Conservation (phyloP, 2,113 vertebrate genomes). For the Amia ocellicauda region DNA sequence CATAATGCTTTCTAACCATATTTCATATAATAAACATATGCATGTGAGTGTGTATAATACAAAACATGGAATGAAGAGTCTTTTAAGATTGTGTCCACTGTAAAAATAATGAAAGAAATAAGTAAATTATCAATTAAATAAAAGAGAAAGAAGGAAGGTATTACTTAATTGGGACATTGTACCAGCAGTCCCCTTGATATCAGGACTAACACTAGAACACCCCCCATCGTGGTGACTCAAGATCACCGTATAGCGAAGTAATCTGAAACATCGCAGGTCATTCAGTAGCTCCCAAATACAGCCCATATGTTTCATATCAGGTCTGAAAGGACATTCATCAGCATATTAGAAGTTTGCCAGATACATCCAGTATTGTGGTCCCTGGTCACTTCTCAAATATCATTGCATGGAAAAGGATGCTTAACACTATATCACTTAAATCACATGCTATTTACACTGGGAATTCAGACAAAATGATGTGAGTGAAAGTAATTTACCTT, state of each 20-base stretch:
- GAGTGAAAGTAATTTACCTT: conserved; percentile 9
- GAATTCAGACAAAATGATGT: conserved; percentile 36
- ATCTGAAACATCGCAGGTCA: conserved; percentile 60
- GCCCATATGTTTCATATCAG: conserved; percentile 60
- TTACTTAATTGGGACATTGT: too few relatives aligned
- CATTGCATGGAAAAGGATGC: conserved; percentile 55
- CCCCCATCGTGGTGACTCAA: conserved; percentile 50
- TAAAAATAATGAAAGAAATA: too few relatives aligned
- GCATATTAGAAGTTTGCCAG: conserved; percentile 42
- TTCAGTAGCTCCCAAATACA: conserved; percentile 52
- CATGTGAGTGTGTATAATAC: too few relatives aligned
- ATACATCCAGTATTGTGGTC: conserved; percentile 39
- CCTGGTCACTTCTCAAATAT: conserved; percentile 61
- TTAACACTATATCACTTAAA: conserved; percentile 55
- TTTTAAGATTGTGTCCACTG: too few relatives aligned
- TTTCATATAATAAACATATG: too few relatives aligned
- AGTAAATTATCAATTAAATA: too few relatives aligned
- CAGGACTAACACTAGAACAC: conserved; percentile 49
- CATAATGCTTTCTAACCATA: too few relatives aligned
- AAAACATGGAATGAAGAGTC: too few relatives aligned
- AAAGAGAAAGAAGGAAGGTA: too few relatives aligned
- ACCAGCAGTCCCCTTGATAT: conserved; percentile 9
- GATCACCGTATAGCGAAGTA: conserved; percentile 53
- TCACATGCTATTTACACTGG: conserved; percentile 46
- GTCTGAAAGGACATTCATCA: conserved; percentile 60